Conservation (phyloP, 2,113 vertebrate species). For the Oryzias woworae region DNA sequence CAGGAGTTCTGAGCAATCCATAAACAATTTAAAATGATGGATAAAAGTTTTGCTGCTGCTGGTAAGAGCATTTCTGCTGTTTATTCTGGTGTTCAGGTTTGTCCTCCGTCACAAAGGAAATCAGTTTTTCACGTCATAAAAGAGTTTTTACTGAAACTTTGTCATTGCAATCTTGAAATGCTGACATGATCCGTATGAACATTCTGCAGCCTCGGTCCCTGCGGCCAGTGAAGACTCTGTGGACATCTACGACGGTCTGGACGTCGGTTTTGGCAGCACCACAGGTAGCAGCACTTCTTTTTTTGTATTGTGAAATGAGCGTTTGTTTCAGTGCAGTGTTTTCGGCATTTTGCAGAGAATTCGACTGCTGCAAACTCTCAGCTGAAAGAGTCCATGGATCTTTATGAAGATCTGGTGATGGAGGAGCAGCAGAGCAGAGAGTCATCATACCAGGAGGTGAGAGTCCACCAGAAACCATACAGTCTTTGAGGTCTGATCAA, state of each 20-base stretch:
- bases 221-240: constrained; percentile 85
- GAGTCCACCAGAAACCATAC: not conserved
- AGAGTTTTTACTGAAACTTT: too few relatives aligned
- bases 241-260: constrained; percentile 95
- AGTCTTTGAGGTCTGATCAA: too few relatives aligned
- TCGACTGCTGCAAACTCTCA: constrained; percentile 50
- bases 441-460: constrained; percentile 84
- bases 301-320: not conserved
- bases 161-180: too few relatives aligned
- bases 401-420: constrained; percentile 92
- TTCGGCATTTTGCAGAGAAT: constrained; percentile 51
- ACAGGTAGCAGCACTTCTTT: constrained; percentile 40
- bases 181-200: not conserved
- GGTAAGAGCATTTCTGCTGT: too few relatives aligned
- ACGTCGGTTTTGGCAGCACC: constrained; percentile 31
- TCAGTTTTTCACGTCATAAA: too few relatives aligned
- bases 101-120: too few relatives aligned
- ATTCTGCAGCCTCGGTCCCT: constrained; percentile 27
- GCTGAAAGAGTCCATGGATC: constrained; percentile 84
- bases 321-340: not conserved
- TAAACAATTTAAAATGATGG: too few relatives aligned
- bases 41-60: too few relatives aligned
- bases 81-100: too few relatives aligned
- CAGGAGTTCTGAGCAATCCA: too few relatives aligned
- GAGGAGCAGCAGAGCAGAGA: constrained; percentile 90